These are phyloP conservation scores for Nesidiocoris tenuis DNA, from an alignment of 2,888 invertebrate genomes.

Conservation along the genomic window DNA sequence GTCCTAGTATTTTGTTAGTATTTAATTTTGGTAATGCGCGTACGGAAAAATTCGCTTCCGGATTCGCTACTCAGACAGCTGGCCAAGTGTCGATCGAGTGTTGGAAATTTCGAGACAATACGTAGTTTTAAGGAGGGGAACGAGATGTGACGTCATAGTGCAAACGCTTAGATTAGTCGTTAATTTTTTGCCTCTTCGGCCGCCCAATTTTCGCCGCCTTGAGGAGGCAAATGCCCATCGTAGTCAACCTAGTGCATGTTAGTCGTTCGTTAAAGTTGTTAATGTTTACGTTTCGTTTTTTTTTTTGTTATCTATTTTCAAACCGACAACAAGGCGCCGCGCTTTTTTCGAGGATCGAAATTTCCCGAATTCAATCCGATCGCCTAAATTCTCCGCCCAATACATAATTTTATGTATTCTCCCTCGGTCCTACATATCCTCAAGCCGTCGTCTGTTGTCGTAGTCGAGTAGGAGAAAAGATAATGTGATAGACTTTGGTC, in stretches of 20 bases:
- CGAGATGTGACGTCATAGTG: constrained; percentile 24
- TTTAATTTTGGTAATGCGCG: too few relatives aligned
- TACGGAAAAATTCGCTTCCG: too few relatives aligned
- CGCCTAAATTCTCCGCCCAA: too few relatives aligned
- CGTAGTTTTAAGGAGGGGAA: constrained; percentile 5
- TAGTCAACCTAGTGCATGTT: constrained; percentile 41
- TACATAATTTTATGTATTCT: too few relatives aligned
- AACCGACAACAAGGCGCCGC: too few relatives aligned
- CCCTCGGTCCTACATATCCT: too few relatives aligned
- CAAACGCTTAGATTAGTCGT: constrained; percentile 16
- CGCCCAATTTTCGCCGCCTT: constrained; percentile 20
- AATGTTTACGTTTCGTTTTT: constrained; percentile 14
- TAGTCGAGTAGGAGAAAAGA: background rate
- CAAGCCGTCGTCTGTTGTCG: background rate
- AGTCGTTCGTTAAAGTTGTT: constrained; percentile 13
- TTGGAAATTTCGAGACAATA: constrained; percentile 31
- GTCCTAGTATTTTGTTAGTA: background rate
- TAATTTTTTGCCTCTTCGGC: constrained; percentile 29
- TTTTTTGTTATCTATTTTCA: constrained; percentile 4
- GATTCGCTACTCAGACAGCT: background rate
- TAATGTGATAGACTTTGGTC: background rate
- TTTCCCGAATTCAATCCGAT: too few relatives aligned
- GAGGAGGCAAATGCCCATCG: constrained; percentile 21
- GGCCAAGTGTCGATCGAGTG: background rate
- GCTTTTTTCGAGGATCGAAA: too few relatives aligned